Evolutionary conservation across 2,797 vertebrate genomes (phyloP).

Genomic region (Microtus obscurus): DNA sequence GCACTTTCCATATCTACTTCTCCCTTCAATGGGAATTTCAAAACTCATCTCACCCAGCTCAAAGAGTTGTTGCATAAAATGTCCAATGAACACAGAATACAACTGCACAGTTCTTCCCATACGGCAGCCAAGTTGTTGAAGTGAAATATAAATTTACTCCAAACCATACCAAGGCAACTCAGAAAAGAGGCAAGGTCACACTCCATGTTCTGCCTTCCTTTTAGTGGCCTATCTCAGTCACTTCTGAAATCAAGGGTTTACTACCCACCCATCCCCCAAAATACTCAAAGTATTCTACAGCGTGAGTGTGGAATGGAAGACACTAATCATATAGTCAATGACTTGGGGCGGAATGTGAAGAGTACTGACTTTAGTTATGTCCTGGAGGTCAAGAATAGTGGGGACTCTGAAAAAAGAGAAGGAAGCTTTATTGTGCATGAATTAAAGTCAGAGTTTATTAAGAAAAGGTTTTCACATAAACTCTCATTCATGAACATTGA

Average conservation of each 20-base stretch:
- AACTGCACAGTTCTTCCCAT: neutral
- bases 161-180: conserved; percentile 30
- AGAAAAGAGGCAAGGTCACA: neutral
- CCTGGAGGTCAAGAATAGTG: neutral
- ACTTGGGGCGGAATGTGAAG: neutral
- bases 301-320: neutral
- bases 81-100: neutral
- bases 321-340: neutral
- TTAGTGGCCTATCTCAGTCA: neutral
- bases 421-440: neutral
- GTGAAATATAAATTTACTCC: conserved; percentile 17
- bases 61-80: neutral
- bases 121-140: neutral
- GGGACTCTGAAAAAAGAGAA: neutral
- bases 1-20: neutral
- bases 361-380: neutral
- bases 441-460: neutral
- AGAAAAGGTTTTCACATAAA: neutral
- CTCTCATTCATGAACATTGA: neutral
- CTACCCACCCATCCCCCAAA: neutral
- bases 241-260: conserved; percentile 45
- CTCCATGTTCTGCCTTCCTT: neutral
- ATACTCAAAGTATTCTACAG: neutral
- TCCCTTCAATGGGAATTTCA: neutral
- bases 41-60: neutral